Conservation (phyloP, 2,888 invertebrate genomes). For the Xestoiulus laeticollis region DNA sequence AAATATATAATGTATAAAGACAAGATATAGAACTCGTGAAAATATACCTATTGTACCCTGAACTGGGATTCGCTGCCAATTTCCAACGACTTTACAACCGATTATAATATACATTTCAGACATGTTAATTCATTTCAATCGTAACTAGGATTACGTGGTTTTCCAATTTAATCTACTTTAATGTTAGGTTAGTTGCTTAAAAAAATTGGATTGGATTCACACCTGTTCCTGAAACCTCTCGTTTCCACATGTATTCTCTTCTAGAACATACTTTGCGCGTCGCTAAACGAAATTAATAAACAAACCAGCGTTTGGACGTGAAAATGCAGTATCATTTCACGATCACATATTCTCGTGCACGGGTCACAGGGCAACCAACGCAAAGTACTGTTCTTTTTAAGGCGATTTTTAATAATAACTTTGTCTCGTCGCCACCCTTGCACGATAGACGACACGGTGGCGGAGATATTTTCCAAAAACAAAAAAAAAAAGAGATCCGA, state of each 20-base stretch:
- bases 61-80: too few relatives aligned
- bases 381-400: neutral
- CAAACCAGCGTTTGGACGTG: neutral
- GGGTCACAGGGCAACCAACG: neutral
- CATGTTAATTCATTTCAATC: too few relatives aligned
- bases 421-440: neutral
- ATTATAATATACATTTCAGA: too few relatives aligned
- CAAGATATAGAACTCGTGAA: too few relatives aligned
- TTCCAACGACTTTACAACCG: too few relatives aligned
- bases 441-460: neutral
- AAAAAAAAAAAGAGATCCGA: neutral
- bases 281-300: neutral
- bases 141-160: too few relatives aligned
- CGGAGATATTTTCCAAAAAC: neutral
- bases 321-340: neutral
- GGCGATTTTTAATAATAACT: constrained; percentile 19
- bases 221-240: neutral
- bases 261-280: neutral
- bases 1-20: too few relatives aligned
- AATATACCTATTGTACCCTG: too few relatives aligned
- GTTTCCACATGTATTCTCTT: neutral
- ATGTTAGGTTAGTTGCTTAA: too few relatives aligned
- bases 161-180: too few relatives aligned
- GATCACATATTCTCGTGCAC: neutral
- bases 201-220: too few relatives aligned